Percentiles rank a stretch among this genome's conserved stretches.
phyloP scores from a whole-genome alignment of 1,140 invertebrate species.

The Pseudomyrmex concolor region DNA sequence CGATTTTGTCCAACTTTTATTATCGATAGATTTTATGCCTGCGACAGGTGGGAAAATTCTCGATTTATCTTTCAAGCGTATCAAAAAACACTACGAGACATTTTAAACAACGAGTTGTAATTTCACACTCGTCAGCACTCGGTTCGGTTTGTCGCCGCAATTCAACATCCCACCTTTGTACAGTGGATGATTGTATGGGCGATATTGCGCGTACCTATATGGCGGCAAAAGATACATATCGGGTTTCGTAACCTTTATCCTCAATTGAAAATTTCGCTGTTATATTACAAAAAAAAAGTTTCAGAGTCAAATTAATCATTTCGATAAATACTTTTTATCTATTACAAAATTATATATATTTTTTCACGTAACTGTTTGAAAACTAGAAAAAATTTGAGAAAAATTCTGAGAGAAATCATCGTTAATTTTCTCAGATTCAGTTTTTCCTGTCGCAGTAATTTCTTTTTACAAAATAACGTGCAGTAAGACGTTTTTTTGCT shows the following conservation, averaged over 20 bases:
- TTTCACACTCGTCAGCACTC: constrained; percentile 48
- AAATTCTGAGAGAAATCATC: not conserved
- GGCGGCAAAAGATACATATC: not conserved
- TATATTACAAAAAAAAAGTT: constrained; percentile 38
- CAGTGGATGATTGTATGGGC: not conserved
- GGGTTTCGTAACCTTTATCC: constrained; percentile 23
- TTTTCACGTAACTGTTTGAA: no score
- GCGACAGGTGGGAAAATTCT: not conserved
- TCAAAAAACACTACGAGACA: not conserved
- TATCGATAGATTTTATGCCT: constrained; percentile 25
- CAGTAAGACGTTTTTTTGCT: not conserved
- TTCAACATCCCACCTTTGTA: constrained; percentile 29
- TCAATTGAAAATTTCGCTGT: constrained; percentile 34
- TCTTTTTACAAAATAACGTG: not conserved
- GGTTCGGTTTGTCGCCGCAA: not conserved
- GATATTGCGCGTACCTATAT: not conserved
- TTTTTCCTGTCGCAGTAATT: not conserved
- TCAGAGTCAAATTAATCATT: not conserved
- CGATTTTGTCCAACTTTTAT: constrained; percentile 1
- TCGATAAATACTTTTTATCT: not conserved
- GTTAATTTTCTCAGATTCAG: not conserved
- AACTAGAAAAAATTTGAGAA: no score
- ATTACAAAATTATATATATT: no score
- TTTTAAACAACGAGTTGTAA: constrained; percentile 53
- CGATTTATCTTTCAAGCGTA: constrained; percentile 23